Evolutionary conservation across 2,888 invertebrate species (phyloP).

Genomic region (Cancer borealis): DNA sequence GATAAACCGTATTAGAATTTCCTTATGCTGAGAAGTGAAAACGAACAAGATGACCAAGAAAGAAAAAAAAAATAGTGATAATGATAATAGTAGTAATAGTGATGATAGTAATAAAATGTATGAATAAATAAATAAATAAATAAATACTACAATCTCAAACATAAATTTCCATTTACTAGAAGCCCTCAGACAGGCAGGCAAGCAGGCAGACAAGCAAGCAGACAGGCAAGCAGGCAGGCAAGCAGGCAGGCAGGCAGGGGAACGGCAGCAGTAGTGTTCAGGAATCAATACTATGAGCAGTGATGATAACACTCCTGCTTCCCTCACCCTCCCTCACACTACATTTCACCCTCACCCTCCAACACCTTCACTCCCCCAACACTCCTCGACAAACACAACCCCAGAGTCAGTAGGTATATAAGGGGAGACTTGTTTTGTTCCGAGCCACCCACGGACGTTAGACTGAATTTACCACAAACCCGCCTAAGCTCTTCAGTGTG

Average conservation of each 20-base stretch:
- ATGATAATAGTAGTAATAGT: not conserved
- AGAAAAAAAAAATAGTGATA: not conserved
- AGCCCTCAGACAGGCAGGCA: not conserved
- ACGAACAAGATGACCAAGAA: not conserved
- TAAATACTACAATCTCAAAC: not conserved
- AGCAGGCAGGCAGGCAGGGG: constrained; percentile 24
- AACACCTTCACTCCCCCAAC: not conserved
- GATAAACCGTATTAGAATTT: not conserved
- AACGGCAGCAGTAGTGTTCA: constrained; percentile 32
- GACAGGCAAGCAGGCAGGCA: constrained; percentile 42
- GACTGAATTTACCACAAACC: constrained; percentile 9
- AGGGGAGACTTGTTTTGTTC: not conserved
- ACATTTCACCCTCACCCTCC: constrained; percentile 4
- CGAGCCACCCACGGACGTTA: not conserved
- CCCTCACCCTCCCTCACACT: not conserved
- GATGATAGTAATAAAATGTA: not conserved
- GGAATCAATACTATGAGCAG: constrained; percentile 55
- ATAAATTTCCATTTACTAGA: not conserved
- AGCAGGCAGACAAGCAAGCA: not conserved
- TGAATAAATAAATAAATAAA: not conserved
- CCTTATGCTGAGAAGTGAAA: not conserved
- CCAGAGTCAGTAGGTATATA: not conserved
- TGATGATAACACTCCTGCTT: constrained; percentile 44
- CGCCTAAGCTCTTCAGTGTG: not conserved
- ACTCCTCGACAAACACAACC: not conserved